Evolutionary conservation across 1,140 invertebrate species (phyloP).

Genomic region (Oedothorax gibbosus): DNA sequence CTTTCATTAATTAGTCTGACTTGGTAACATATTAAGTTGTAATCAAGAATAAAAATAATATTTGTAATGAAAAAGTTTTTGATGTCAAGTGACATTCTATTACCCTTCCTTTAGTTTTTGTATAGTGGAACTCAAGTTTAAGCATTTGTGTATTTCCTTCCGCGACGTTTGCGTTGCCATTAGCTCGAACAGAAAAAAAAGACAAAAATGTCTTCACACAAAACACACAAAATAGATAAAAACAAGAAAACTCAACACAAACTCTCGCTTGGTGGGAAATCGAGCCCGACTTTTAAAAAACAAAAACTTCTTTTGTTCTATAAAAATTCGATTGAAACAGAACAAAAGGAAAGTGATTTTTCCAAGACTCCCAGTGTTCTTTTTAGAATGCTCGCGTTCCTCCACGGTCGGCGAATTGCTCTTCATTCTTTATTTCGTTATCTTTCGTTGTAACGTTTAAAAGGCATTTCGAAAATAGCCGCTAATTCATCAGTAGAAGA

Average conservation of each 20-base stretch:
- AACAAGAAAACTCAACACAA: neutral
- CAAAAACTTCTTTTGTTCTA: slow-evolving; percentile 37
- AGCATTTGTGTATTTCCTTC: neutral
- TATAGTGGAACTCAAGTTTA: too few species aligned
- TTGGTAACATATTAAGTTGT: too few species aligned
- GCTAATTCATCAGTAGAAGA: slow-evolving; percentile 24
- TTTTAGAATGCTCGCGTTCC: neutral
- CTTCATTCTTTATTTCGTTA: slow-evolving; percentile 8
- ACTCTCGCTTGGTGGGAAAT: slow-evolving; percentile 3
- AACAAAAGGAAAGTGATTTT: slow-evolving; percentile 18
- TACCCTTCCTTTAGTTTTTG: too few species aligned
- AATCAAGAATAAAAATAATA: too few species aligned
- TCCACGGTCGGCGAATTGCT: slow-evolving; percentile 10
- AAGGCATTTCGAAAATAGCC: slow-evolving; percentile 42
- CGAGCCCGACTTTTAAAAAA: slow-evolving; percentile 23
- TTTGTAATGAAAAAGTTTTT: too few species aligned
- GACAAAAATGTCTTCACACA: slow-evolving; percentile 15
- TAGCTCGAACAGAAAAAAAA: slow-evolving; percentile 15
- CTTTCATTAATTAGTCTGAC: too few species aligned
- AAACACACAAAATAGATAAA: neutral
- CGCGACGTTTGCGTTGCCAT: slow-evolving; percentile 20
- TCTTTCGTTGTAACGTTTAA: slow-evolving; percentile 4
- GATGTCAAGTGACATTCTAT: too few species aligned
- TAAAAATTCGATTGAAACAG: slow-evolving; percentile 39
- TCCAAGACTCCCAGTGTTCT: neutral